Conservation (phyloP, 2,797 vertebrate genomes). For the Ammospiza maritima region DNA sequence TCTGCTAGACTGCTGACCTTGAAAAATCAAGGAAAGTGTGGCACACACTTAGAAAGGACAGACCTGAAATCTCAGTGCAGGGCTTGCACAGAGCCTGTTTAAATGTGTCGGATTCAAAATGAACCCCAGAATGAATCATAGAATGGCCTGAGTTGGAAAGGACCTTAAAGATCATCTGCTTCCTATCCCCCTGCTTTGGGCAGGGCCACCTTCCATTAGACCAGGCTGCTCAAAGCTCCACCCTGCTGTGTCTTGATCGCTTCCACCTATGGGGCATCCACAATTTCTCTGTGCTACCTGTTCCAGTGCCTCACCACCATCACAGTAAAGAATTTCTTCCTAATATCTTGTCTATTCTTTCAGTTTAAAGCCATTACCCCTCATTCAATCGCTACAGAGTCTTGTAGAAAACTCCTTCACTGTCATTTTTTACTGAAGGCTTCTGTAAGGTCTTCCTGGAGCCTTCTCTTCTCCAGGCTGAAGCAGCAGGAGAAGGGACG, state of each 20-base stretch:
- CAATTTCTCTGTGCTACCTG: neutral
- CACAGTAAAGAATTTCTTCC: neutral
- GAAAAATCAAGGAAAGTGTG: neutral
- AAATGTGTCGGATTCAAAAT: neutral
- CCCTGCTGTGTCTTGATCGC: rapidly evolving
- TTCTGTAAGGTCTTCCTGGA: neutral
- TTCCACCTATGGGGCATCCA: neutral
- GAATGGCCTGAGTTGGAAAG: neutral
- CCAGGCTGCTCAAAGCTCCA: too few species aligned
- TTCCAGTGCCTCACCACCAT: neutral
- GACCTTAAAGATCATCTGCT: neutral
- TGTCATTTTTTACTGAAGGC: neutral
- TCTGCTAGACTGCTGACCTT: neutral
- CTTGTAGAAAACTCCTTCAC: neutral
- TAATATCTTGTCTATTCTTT: neutral
- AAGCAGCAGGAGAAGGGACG: neutral
- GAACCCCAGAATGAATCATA: neutral
- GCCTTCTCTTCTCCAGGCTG: neutral
- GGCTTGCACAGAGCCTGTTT: neutral
- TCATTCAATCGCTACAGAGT: too few species aligned
- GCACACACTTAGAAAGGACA: neutral
- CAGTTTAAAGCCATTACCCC: neutral
- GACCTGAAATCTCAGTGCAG: neutral
- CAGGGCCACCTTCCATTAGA: neutral
- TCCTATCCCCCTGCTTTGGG: neutral